Base-by-base conservation (phyloP, 23 tunicate genomes). In the Clavelina lepadiformis region DNA sequence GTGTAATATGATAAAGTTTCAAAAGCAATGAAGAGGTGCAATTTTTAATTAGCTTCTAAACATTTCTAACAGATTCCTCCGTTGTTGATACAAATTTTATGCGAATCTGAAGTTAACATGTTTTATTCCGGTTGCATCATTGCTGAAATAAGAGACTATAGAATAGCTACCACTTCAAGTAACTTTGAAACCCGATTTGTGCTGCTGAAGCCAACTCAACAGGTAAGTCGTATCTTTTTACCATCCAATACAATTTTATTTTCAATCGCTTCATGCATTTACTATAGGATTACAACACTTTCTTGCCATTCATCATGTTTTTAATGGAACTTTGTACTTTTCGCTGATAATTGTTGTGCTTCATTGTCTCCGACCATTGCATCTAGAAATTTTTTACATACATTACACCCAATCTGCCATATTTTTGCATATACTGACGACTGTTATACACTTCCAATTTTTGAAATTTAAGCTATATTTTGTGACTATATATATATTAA, bases 181-280 rank as follows among this genome's bases (percentile, higher is more conserved):
- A 31, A 63, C 21, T 89, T 33, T 44, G 78, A 81, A 28, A 81
- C 87, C 2, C 44, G 61, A 31, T 81, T 33, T 76, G 83, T 75
- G 24, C 79, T 89, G 20, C 62, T 89, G 25, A 69, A 46, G 24
- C 97, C 97, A 25, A 81, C 97, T 2, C 97, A 89, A 30, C 83
- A 81, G 71, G 86, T 85, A 31, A 11, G 51, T 23, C 19, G 8
- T 5, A 63, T 35, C 3, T 28, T 58, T n/a, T n/a, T n/a, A n/a
- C n/a, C n/a, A n/a, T n/a, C n/a, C n/a, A n/a, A n/a, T n/a, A n/a
- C n/a, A n/a, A n/a, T n/a, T n/a, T n/a, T n/a, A n/a, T n/a, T n/a
- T n/a, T n/a, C n/a, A n/a, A n/a, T n/a, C n/a, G n/a, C n/a, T n/a
- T n/a, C n/a, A n/a, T n/a, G 24, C 18, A 52, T 28, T 52, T 28